These are phyloP conservation scores for Electrona antarctica DNA, from an alignment of 2,113 vertebrate genomes.

Conservation along the genomic window DNA sequence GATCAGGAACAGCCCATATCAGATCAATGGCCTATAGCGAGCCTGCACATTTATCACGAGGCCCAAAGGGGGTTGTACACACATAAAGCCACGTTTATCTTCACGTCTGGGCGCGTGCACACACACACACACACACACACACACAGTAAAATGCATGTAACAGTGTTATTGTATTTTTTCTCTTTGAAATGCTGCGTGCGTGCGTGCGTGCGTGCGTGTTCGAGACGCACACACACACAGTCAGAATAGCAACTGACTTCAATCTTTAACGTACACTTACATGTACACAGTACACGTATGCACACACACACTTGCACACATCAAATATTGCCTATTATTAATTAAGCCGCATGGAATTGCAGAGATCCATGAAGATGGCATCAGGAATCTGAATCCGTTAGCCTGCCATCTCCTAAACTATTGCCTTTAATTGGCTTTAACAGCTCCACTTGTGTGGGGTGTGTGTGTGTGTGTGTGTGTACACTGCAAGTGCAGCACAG, in stretches of 20 bases:
- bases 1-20: constrained; percentile 35
- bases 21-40: constrained; percentile 69
- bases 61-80: constrained; percentile 13
- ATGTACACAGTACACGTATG: not conserved
- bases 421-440: constrained; percentile 73
- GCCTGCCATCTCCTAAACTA: constrained; percentile 36
- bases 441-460: constrained; percentile 24
- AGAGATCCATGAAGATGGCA: constrained; percentile 62
- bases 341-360: constrained; percentile 75
- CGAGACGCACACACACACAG: constrained; percentile 11
- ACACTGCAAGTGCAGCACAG: not conserved
- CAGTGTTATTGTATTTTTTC: not conserved
- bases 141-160: not conserved
- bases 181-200: not conserved
- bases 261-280: not conserved
- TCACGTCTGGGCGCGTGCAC: not conserved
- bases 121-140: constrained; percentile 7
- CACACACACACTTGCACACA: constrained; percentile 20
- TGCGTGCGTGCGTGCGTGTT: not conserved
- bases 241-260: constrained; percentile 37
- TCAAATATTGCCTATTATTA: constrained; percentile 66
- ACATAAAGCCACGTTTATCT: not conserved
- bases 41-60: constrained; percentile 54
- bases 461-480: too few species aligned
- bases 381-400: constrained; percentile 71